Evolutionary conservation across 2,113 vertebrate genomes (phyloP).

Genomic region (Ardeotis arabs): DNA sequence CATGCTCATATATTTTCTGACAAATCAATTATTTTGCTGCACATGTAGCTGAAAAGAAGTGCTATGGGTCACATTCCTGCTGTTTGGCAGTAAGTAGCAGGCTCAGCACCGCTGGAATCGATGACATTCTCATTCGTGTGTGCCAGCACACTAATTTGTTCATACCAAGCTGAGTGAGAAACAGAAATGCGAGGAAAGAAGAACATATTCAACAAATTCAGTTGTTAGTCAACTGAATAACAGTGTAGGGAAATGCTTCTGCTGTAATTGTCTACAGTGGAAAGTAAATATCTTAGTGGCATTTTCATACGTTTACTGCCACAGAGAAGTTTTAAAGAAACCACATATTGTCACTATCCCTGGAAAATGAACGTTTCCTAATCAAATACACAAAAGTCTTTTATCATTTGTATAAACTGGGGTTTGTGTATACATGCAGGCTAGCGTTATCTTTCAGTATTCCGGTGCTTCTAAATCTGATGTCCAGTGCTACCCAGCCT

Average conservation of each 20-base stretch:
- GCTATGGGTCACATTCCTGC: neutral
- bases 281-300: neutral
- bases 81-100: neutral
- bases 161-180: neutral
- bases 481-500: neutral
- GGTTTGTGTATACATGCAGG: neutral
- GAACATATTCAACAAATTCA: neutral
- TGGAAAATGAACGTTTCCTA: neutral
- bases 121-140: neutral
- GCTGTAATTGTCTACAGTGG: neutral
- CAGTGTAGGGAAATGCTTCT: neutral
- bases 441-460: neutral
- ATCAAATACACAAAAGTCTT: neutral
- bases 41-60: neutral
- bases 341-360: neutral
- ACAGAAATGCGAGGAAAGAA: neutral
- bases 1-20: neutral
- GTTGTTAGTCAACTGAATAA: neutral
- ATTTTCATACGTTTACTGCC: neutral
- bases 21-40: neutral
- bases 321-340: neutral
- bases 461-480: neutral
- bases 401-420: neutral
- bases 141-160: neutral
- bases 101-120: neutral